Conservation (phyloP, 2,113 vertebrate species). For the Pituophis catenifer region DNA sequence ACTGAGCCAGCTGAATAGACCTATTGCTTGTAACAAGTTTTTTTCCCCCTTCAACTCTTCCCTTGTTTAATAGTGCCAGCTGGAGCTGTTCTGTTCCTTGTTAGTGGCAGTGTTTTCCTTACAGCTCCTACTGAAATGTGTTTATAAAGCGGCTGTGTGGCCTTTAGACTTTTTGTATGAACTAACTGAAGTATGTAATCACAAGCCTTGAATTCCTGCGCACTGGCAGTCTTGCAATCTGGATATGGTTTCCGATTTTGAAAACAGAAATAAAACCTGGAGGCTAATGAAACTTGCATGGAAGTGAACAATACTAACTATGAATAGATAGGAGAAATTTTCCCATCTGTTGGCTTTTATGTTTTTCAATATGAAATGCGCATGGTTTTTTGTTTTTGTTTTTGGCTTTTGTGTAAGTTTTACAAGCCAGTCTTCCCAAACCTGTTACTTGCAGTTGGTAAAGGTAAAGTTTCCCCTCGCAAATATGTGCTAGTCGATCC, state of each 20-base stretch:
- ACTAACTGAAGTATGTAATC: slow-evolving; percentile 26
- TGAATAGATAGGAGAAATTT: slow-evolving; percentile 17
- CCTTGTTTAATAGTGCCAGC: neutral
- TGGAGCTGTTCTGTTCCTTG: accelerated
- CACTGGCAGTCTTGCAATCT: slow-evolving; percentile 22
- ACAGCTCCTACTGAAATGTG: neutral
- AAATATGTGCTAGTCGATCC: no score
- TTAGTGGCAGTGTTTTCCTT: neutral
- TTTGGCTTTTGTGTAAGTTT: no score
- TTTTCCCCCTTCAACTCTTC: neutral
- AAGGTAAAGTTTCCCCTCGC: no score
- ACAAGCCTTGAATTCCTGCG: slow-evolving; percentile 34
- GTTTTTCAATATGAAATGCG: slow-evolving; percentile 37
- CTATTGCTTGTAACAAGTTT: neutral
- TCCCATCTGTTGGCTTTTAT: slow-evolving; percentile 22
- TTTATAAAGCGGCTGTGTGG: neutral
- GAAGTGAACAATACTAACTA: slow-evolving; percentile 21
- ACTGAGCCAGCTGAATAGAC: neutral
- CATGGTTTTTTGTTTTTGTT: neutral
- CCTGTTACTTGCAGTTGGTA: neutral
- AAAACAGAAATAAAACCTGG: slow-evolving; percentile 16
- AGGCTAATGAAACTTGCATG: slow-evolving; percentile 27
- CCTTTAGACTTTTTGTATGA: slow-evolving; percentile 43
- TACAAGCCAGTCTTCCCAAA: no score
- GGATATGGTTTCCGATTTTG: slow-evolving; percentile 42